phyloP scores from a whole-genome alignment of 1,140 invertebrate species.

The Bombus consobrinus region DNA sequence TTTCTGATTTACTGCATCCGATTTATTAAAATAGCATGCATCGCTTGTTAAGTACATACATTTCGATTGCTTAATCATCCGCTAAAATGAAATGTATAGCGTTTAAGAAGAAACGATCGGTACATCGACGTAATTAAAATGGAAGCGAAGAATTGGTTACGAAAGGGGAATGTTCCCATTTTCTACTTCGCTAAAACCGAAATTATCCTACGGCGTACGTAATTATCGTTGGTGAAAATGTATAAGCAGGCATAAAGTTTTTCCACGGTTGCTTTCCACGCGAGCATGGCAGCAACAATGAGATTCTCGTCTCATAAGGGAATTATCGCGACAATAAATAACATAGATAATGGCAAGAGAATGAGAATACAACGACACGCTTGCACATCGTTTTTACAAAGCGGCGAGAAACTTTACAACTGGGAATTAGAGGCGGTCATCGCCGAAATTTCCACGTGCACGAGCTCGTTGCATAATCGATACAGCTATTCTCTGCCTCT shows the following conservation, averaged over 20 bases:
- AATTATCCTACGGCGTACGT: background rate
- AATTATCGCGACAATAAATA: constrained; percentile 43
- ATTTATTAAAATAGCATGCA: too few relatives aligned
- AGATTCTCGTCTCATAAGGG: constrained; percentile 13
- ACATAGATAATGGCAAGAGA: constrained; percentile 3
- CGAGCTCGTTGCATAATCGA: background rate
- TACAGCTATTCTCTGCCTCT: background rate
- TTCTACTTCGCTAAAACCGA: background rate
- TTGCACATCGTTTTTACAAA: background rate
- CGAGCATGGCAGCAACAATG: background rate
- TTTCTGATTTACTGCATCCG: too few relatives aligned
- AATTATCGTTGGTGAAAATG: background rate
- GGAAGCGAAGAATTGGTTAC: background rate
- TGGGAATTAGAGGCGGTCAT: background rate
- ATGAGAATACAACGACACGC: background rate
- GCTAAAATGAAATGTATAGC: too few relatives aligned
- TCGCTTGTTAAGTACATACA: too few relatives aligned
- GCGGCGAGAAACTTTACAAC: background rate
- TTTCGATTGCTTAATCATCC: too few relatives aligned
- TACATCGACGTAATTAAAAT: background rate
- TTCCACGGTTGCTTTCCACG: background rate
- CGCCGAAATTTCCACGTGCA: background rate
- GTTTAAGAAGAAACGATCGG: background rate
- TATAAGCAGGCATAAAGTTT: constrained; percentile 1
- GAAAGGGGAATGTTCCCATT: background rate